Conservation (phyloP, 2,113 vertebrate species). For the Scolopax mira region DNA sequence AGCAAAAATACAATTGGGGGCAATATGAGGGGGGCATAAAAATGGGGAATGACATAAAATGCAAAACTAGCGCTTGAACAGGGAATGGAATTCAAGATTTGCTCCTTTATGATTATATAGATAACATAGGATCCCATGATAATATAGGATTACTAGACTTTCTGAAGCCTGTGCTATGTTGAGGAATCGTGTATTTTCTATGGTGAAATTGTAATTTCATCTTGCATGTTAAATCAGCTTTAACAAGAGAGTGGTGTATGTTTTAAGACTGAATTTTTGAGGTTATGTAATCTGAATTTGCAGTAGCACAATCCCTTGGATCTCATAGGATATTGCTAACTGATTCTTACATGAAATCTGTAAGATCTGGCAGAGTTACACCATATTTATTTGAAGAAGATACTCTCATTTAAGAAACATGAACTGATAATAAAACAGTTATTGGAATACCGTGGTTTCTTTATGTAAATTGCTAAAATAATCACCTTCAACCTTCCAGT, state of each 20-base stretch:
- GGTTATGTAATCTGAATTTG: neutral
- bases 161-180: neutral
- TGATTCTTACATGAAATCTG: neutral
- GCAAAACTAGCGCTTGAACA: neutral
- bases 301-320: neutral
- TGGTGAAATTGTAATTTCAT: neutral
- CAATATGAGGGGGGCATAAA: neutral
- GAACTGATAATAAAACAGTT: too few relatives aligned
- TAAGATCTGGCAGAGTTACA: neutral
- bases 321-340: neutral
- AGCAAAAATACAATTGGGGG: neutral
- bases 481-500: too few relatives aligned
- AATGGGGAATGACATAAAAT: neutral
- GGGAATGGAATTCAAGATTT: neutral
- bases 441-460: too few relatives aligned
- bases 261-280: neutral
- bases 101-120: neutral
- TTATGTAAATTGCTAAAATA: too few relatives aligned
- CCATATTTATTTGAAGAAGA: neutral
- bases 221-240: neutral
- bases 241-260: neutral
- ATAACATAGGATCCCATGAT: too few relatives aligned
- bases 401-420: neutral
- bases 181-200: neutral
- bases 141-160: neutral